A percentile compares a stretch with the other conserved stretches of the same genome.
Evolutionary conservation across 2,888 invertebrate genomes (phyloP).

Genomic region (Drosophila merina): DNA sequence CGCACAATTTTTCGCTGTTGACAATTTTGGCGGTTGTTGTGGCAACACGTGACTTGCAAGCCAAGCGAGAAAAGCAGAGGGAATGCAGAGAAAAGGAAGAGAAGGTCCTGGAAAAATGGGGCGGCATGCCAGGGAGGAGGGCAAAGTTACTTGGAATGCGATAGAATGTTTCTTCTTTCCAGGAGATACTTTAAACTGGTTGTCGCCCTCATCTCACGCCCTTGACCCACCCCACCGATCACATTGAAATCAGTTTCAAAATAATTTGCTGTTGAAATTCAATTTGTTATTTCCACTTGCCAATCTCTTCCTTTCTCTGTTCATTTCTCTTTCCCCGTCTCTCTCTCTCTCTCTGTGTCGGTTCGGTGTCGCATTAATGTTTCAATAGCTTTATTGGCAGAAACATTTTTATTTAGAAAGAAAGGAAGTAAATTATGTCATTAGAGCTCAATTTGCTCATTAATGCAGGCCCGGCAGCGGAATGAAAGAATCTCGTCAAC

Average conservation of each 20-base stretch:
- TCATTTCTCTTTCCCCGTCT: background rate
- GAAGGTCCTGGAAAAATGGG: conserved; percentile 8
- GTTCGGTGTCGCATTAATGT: conserved; percentile 63
- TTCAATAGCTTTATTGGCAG: conserved; percentile 65
- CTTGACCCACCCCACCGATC: conserved; percentile 63
- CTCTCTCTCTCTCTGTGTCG: background rate
- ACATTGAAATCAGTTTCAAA: conserved; percentile 78
- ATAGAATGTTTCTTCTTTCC: conserved; percentile 49
- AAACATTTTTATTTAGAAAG: conserved; percentile 38
- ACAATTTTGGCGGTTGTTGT: conserved; percentile 79
- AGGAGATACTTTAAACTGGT: conserved; percentile 63
- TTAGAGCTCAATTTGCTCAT: conserved; percentile 61
- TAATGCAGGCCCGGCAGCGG: conserved; percentile 22
- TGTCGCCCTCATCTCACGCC: conserved; percentile 40
- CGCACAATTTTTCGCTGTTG: conserved; percentile 79
- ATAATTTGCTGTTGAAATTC: conserved; percentile 75
- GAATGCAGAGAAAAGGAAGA: conserved; percentile 6
- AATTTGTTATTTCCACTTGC: conserved; percentile 76
- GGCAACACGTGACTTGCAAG: conserved; percentile 78
- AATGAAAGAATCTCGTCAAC: background rate
- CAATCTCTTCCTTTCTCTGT: conserved; percentile 17
- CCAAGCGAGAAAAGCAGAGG: conserved; percentile 46
- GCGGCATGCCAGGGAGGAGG: conserved; percentile 14
- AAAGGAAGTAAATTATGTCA: conserved; percentile 70
- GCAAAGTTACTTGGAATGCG: conserved; percentile 59